phyloP scores from a whole-genome alignment of 2,797 vertebrate species.

The Pseudochaenichthys georgianus region DNA sequence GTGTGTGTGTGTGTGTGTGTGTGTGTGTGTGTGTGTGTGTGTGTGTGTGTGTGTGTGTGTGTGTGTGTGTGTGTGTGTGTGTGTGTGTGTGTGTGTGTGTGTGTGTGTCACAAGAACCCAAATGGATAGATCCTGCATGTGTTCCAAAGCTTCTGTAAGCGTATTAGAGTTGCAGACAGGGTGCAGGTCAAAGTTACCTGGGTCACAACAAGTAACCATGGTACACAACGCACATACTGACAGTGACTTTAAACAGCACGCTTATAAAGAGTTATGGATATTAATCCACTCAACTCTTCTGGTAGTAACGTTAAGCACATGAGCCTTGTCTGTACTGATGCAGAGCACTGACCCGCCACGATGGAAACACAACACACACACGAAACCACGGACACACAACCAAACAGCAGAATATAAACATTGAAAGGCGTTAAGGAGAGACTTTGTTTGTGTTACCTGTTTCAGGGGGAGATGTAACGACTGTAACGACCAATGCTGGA shows the following conservation, averaged over 20 bases:
- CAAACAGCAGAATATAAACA: rapidly evolving
- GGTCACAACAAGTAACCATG: background rate
- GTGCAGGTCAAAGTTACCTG: background rate
- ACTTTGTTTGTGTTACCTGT: conserved; percentile 51
- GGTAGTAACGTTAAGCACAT: conserved; percentile 40
- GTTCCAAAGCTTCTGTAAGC: conserved; percentile 60
- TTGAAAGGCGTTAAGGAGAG: rapidly evolving
- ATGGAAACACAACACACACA: background rate
- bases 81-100: conserved; percentile 1
- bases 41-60: too few relatives aligned
- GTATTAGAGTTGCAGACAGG: conserved; percentile 37
- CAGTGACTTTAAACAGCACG: background rate
- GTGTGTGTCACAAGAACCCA: background rate
- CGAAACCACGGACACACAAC: background rate
- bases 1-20: background rate
- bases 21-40: conserved; percentile 13
- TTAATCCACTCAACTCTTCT: background rate
- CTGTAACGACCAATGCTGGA: conserved; percentile 1
- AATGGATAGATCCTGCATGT: conserved; percentile 27
- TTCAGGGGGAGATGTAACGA: background rate
- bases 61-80: too few relatives aligned
- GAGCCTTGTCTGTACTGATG: conserved; percentile 55
- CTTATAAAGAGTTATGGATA: rapidly evolving
- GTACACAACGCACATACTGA: background rate
- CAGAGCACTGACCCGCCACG: conserved; percentile 25